Percentiles rank a stretch among this genome's conserved stretches.
Conservation (phyloP, 2,888 invertebrate genomes). For the Melipona beecheii region DNA sequence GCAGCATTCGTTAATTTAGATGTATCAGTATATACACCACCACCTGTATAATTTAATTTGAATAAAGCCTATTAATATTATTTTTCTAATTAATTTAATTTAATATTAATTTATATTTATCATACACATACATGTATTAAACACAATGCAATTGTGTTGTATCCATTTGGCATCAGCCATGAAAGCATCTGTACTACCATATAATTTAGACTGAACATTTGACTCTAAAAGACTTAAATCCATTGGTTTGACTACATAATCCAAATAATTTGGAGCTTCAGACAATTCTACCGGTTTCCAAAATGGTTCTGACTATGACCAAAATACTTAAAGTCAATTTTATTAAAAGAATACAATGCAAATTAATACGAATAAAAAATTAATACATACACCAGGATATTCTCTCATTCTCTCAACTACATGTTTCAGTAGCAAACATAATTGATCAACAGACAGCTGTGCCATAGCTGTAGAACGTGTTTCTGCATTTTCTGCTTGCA, state of each 20-base stretch:
- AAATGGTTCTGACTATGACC: slow-evolving; percentile 90
- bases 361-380: slow-evolving; percentile 1
- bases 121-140: slow-evolving; percentile 91
- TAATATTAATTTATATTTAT: background rate
- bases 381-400: slow-evolving; percentile 90
- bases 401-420: slow-evolving; percentile 93
- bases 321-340: slow-evolving; percentile 12
- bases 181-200: slow-evolving; percentile 95
- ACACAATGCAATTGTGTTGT: slow-evolving; percentile 95
- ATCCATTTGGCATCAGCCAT: slow-evolving; percentile 97
- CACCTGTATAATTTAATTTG: slow-evolving; percentile 85
- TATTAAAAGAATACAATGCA: background rate
- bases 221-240: slow-evolving; percentile 90
- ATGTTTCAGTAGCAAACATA: slow-evolving; percentile 91
- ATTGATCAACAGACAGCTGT: slow-evolving; percentile 89
- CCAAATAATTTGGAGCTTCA: slow-evolving; percentile 91
- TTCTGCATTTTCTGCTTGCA: slow-evolving; percentile 90
- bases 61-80: slow-evolving; percentile 9
- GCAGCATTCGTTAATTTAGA: slow-evolving; percentile 91
- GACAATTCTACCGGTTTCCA: slow-evolving; percentile 89
- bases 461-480: slow-evolving; percentile 90
- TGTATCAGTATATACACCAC: slow-evolving; percentile 83
- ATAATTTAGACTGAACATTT: slow-evolving; percentile 90
- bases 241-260: slow-evolving; percentile 95
- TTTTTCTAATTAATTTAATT: background rate